Evolutionary conservation across 2,797 vertebrate species (phyloP).

Genomic region (Sebastes goodei): DNA sequence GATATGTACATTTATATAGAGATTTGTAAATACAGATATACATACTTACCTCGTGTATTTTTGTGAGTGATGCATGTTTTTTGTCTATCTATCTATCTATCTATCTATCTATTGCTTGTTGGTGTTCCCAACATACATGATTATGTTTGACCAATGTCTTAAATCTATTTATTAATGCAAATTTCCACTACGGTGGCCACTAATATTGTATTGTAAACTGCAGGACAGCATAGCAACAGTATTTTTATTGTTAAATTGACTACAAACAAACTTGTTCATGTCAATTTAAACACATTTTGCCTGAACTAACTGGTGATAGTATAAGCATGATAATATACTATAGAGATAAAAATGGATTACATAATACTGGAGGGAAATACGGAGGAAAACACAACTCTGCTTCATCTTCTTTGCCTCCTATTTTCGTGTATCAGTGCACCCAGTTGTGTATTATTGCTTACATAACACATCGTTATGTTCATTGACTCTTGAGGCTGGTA

Average conservation of each 20-base stretch:
- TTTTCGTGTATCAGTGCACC: neutral
- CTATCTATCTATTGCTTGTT: too few species aligned
- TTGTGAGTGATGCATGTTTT: too few species aligned
- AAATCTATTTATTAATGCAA: too few species aligned
- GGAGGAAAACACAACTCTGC: neutral
- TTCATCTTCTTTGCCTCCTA: neutral
- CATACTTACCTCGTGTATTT: too few species aligned
- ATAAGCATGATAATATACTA: neutral
- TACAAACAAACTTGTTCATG: neutral
- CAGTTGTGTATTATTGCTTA: constrained; percentile 33
- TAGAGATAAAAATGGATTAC: neutral
- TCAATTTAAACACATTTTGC: neutral
- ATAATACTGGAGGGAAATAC: neutral
- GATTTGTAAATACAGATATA: too few species aligned
- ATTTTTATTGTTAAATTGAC: neutral
- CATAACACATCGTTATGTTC: constrained; percentile 19
- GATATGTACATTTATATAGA: too few species aligned
- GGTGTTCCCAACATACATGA: too few species aligned
- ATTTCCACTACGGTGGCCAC: neutral
- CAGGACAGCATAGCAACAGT: neutral
- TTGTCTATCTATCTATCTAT: too few species aligned
- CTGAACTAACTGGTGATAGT: neutral
- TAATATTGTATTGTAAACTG: neutral
- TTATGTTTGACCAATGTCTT: too few species aligned
- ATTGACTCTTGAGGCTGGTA: constrained; percentile 1